Evolutionary conservation across 2,113 vertebrate species (phyloP).

Genomic region (Cercocebus atys): DNA sequence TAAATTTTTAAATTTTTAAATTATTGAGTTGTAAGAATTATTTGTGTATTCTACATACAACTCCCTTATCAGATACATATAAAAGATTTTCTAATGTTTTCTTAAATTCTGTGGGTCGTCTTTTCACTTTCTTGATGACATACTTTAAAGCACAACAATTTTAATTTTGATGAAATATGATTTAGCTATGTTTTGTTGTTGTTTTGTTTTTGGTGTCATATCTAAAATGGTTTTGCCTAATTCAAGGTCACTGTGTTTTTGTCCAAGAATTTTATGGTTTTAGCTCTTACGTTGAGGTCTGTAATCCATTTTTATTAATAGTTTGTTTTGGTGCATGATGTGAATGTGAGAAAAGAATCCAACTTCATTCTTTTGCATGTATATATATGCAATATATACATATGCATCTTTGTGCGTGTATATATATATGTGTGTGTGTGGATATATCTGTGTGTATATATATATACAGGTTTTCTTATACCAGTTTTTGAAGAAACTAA

Average conservation of each 20-base stretch:
- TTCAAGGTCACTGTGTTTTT: background rate
- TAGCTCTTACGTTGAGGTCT: background rate
- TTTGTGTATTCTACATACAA: background rate
- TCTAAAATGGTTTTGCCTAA: background rate
- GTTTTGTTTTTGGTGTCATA: background rate
- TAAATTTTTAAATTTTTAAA: constrained; percentile 19
- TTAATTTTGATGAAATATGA: constrained; percentile 1
- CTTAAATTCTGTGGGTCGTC: background rate
- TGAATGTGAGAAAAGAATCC: background rate
- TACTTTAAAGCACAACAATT: background rate
- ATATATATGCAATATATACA: too few relatives aligned
- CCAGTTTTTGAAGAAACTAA: background rate
- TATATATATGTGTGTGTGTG: too few relatives aligned
- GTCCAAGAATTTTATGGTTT: background rate
- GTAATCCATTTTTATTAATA: background rate
- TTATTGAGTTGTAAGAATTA: background rate
- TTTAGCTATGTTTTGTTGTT: background rate
- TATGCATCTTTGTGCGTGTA: too few relatives aligned
- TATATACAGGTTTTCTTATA: background rate
- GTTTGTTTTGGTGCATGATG: background rate
- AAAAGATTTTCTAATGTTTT: background rate
- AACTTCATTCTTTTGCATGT: background rate
- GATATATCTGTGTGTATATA: too few relatives aligned
- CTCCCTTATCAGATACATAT: background rate
- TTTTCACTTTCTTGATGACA: background rate